phyloP scores from a whole-genome alignment of 1,140 invertebrate species.

The Linepithema humile region DNA sequence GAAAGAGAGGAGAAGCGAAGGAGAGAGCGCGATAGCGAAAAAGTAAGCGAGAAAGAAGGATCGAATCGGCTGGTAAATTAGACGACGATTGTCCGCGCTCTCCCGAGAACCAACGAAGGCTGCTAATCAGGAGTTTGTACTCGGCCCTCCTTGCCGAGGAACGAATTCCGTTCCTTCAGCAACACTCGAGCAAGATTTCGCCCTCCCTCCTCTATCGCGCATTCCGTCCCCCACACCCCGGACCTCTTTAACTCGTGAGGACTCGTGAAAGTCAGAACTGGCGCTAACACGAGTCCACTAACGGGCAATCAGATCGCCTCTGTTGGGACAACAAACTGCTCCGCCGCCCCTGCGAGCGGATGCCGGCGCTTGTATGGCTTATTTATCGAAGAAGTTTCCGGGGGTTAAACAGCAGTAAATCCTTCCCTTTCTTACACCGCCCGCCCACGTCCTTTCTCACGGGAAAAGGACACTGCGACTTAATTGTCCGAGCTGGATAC shows the following conservation, averaged over 20 bases:
- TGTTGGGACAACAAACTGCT: conserved; percentile 80
- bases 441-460: conserved; percentile 42
- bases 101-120: conserved; percentile 57
- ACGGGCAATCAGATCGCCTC: conserved; percentile 82
- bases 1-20: background rate
- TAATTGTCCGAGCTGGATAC: conserved; percentile 75
- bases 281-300: conserved; percentile 76
- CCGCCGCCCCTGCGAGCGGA: conserved; percentile 31
- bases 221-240: background rate
- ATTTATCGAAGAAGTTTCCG: conserved; percentile 82
- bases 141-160: conserved; percentile 45
- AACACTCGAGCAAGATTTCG: conserved; percentile 67
- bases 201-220: conserved; percentile 22
- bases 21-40: conserved; percentile 8
- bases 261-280: conserved; percentile 75
- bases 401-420: conserved; percentile 83
- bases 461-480: conserved; percentile 76
- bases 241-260: conserved; percentile 60
- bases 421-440: conserved; percentile 44
- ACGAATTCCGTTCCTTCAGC: conserved; percentile 64
- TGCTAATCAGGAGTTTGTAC: conserved; percentile 76
- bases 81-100: conserved; percentile 72
- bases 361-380: conserved; percentile 76
- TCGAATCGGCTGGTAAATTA: conserved; percentile 72
- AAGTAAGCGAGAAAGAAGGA: conserved; percentile 47